Evolutionary conservation across 2,113 vertebrate species (phyloP), one percentile per base, ranked within the genome.

Genomic region (Corydoras maculifer): DNA sequence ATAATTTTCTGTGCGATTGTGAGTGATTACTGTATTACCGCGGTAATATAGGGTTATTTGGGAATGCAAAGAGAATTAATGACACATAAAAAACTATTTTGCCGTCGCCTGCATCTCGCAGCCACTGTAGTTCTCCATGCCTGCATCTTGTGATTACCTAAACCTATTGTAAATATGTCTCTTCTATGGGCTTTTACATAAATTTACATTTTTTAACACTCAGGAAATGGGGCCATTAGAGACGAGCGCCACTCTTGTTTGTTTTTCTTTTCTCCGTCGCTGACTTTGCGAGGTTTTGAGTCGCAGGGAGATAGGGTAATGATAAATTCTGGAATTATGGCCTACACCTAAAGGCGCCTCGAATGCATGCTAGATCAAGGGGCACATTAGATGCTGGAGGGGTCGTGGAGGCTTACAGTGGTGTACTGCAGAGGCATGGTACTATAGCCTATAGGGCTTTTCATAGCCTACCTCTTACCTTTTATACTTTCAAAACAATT

Each of bases 11-110:
- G 92, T 89, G 91, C 88, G 92, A 94, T 93, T 94, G 92, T 94
- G 91, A 94, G 91, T 94, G 93, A 95, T 95, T 94, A 94, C 92
- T 93, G 92, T 90, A 93, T 94, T 94, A 94, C 92, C 89, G 85
- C 79, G 76, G 86, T 84, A 91, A 92, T 90, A 93, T 88, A 90
- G 91, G 90, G 92, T 90, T 88, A 93, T 88, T 89, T 86, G 89
- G 88, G 89, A 91, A 91, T 18, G 84, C 90, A 90, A 87, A 90
- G 87, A 89, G 91, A 95, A 94, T 94, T 95, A 95, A 95, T 95
- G 94, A 95, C 80, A 93, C 93, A 94, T 94, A 94, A 91, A 91
- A 69, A 90, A 90, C 88, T 89, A 88, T 88, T 91, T 90, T 86
- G 86, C 87, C 84, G 84, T 84, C 82, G 88, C 85, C 78, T 86